phyloP scores from a whole-genome alignment of 2,797 vertebrate genomes.

The Psittacula derbiana region DNA sequence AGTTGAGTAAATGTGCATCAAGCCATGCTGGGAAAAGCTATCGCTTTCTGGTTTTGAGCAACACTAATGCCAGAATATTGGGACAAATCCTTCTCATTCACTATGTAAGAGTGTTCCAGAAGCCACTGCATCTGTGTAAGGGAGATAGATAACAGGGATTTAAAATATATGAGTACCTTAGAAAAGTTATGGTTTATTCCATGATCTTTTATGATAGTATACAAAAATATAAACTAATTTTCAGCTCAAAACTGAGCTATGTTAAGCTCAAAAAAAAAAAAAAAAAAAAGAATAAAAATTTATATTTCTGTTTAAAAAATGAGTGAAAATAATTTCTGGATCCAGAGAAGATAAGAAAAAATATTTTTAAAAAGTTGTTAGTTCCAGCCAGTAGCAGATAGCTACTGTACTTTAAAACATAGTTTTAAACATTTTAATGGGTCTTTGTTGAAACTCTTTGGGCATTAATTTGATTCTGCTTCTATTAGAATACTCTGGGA shows the following conservation, averaged over 20 bases:
- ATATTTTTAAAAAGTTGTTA: neutral
- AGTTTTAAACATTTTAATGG: neutral
- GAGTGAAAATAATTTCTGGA: neutral
- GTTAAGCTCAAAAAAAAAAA: neutral
- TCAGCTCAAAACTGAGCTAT: neutral
- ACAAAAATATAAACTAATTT: neutral
- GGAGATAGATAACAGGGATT: neutral
- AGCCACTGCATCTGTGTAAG: neutral
- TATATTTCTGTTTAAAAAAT: neutral
- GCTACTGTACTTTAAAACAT: neutral
- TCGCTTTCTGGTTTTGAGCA: neutral
- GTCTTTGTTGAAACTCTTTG: neutral
- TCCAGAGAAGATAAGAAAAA: neutral
- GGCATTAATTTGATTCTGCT: neutral
- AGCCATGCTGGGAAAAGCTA: neutral
- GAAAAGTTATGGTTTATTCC: neutral
- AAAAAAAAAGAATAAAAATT: neutral
- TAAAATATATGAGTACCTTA: neutral
- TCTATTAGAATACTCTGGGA: neutral
- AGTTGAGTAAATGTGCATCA: neutral
- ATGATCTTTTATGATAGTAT: neutral
- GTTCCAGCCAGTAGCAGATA: neutral
- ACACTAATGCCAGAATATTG: neutral
- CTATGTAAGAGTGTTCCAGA: neutral
- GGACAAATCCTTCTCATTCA: neutral